Conservation (phyloP, 2,888 invertebrate genomes). For the Tenthredo scrophulariae region DNA sequence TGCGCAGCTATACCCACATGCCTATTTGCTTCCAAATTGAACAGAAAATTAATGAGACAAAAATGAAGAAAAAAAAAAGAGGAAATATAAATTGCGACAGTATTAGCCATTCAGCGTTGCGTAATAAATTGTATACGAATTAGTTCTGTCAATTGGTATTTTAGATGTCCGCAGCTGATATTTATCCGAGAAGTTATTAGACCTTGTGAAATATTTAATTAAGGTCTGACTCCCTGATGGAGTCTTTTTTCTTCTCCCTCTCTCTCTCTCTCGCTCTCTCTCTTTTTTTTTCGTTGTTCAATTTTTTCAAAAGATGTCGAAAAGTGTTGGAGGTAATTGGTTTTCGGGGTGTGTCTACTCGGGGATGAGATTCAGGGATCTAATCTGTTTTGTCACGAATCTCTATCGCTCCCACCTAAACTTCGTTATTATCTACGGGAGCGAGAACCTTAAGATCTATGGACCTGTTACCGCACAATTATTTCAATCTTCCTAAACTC, state of each 20-base stretch:
- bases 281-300: not conserved
- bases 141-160: not conserved
- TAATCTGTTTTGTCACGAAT: conserved; percentile 32
- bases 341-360: not conserved
- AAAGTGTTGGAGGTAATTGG: conserved; percentile 25
- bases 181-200: not conserved
- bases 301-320: conserved; percentile 6
- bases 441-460: conserved; percentile 5
- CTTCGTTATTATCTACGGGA: conserved; percentile 1
- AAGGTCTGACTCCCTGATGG: not conserved
- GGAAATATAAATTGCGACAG: not conserved
- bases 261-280: too few species aligned
- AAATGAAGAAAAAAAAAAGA: not conserved
- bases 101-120: not conserved
- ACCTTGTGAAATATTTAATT: conserved; percentile 6
- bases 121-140: not conserved
- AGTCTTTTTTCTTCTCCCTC: not conserved
- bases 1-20: not conserved
- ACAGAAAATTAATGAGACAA: not conserved
- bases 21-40: not conserved
- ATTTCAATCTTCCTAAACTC: conserved; percentile 31
- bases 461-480: conserved; percentile 30
- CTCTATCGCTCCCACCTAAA: conserved; percentile 23
- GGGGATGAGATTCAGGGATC: not conserved
- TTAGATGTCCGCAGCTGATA: not conserved